Conservation (phyloP, 2,797 vertebrate genomes). For the Poeciliopsis infans region DNA sequence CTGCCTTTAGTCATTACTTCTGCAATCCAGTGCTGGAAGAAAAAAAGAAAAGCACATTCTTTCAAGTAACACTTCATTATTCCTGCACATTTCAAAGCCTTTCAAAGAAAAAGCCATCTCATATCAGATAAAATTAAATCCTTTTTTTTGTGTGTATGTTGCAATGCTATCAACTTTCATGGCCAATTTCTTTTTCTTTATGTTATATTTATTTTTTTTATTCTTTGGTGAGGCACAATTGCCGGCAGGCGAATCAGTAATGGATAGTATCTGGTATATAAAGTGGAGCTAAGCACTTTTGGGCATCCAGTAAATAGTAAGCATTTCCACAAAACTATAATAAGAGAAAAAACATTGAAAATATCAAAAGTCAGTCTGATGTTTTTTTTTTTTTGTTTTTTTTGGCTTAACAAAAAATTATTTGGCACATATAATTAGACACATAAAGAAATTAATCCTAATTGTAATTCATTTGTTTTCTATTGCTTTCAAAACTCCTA, state of each 20-base stretch:
- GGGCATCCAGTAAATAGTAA: background rate
- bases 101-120: slow-evolving; percentile 42
- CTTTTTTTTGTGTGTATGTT: slow-evolving; percentile 14
- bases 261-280: slow-evolving; percentile 65
- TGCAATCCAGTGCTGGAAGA: slow-evolving; percentile 64
- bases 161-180: slow-evolving; percentile 60
- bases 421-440: background rate
- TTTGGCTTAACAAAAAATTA: background rate
- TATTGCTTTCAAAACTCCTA: background rate
- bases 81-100: too few species aligned
- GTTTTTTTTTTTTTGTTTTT: background rate
- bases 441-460: background rate
- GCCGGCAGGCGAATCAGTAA: slow-evolving; percentile 45
- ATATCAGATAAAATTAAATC: background rate
- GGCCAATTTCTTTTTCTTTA: background rate
- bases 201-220: background rate
- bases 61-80: too few species aligned
- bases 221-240: background rate
- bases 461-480: background rate
- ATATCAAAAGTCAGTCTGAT: background rate
- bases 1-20: slow-evolving; percentile 50
- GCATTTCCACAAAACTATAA: background rate
- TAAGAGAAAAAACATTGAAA: background rate
- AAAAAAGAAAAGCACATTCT: background rate
- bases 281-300: slow-evolving; percentile 52